Evolutionary conservation across 2,888 invertebrate species (phyloP).

Genomic region (Bedellia somnulentella): DNA sequence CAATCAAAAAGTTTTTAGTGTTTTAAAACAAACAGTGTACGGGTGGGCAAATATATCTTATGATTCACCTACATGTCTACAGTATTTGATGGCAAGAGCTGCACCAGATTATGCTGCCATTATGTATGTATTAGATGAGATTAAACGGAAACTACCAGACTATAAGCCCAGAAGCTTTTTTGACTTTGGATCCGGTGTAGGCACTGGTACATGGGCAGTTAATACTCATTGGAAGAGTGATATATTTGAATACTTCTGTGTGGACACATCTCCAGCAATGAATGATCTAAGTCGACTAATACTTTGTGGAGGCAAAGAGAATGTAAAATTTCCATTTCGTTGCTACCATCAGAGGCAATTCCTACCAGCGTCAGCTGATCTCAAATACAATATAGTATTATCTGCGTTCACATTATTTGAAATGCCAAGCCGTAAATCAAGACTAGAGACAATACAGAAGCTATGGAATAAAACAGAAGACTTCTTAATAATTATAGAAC

Average conservation of each 20-base stretch:
- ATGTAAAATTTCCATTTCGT: conserved; percentile 58
- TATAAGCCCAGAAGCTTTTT: conserved; percentile 79
- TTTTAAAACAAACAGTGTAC: conserved; percentile 65
- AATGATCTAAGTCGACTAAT: conserved; percentile 77
- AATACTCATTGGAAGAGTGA: conserved; percentile 69
- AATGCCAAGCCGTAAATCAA: conserved; percentile 64
- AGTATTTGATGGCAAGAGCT: conserved; percentile 72
- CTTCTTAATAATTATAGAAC: conserved; percentile 82
- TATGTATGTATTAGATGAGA: conserved; percentile 72
- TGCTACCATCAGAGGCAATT: conserved; percentile 79
- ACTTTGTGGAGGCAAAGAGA: conserved; percentile 66
- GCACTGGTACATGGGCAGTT: conserved; percentile 85
- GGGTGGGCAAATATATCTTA: conserved; percentile 77
- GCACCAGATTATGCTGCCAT: conserved; percentile 77
- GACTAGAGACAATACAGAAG: conserved; percentile 71
- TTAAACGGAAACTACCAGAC: conserved; percentile 60
- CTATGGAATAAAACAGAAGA: conserved; percentile 86
- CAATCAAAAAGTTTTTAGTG: conserved; percentile 53
- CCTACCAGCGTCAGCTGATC: conserved; percentile 65
- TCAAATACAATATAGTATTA: conserved; percentile 77
- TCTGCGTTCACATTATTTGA: conserved; percentile 83
- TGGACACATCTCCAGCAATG: conserved; percentile 82
- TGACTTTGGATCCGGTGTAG: conserved; percentile 92
- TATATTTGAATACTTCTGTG: conserved; percentile 81
- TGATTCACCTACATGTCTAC: conserved; percentile 63